Percentiles rank a stretch among this genome's conserved stretches.
These are phyloP conservation scores for Liparis tanakae DNA, from an alignment of 2,797 vertebrate genomes.

Conservation along the genomic window DNA sequence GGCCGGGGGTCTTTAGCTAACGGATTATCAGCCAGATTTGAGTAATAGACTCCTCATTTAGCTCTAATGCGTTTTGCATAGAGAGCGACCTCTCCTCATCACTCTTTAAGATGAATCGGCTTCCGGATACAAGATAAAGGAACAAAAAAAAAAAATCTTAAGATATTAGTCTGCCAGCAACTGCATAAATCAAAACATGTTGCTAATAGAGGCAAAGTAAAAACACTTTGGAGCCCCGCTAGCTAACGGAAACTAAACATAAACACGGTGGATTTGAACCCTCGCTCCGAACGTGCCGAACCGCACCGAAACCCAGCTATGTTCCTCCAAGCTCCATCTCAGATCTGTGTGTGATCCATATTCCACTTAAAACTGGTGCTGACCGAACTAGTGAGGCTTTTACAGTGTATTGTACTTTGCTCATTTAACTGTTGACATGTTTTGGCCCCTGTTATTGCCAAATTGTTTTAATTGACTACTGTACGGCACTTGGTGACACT, in stretches of 20 bases:
- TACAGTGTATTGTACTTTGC: no score
- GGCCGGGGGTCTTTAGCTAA: constrained; percentile 89
- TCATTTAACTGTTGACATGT: no score
- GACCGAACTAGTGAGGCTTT: no score
- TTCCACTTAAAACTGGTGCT: no score
- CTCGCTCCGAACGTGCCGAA: not conserved
- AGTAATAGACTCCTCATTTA: constrained; percentile 99
- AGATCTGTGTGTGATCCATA: no score
- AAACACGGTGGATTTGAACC: not conserved
- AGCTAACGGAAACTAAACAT: not conserved
- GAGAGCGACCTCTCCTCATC: constrained; percentile 95
- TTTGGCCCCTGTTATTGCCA: no score
- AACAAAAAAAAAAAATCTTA: constrained; percentile 85
- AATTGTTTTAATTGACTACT: no score
- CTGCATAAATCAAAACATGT: constrained; percentile 96
- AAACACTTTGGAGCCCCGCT: constrained; percentile 40
- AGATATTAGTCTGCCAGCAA: constrained; percentile 91
- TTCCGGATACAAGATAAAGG: constrained; percentile 83
- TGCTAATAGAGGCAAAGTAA: constrained; percentile 90
- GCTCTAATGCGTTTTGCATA: constrained; percentile 98
- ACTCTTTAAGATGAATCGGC: constrained; percentile 97
- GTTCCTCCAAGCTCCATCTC: not conserved
- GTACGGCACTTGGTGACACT: no score
- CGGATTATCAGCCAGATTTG: constrained; percentile 91
- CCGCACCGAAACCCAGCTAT: not conserved